Conservation (phyloP, 2,888 invertebrate species). For the Limnephilus auricula region DNA sequence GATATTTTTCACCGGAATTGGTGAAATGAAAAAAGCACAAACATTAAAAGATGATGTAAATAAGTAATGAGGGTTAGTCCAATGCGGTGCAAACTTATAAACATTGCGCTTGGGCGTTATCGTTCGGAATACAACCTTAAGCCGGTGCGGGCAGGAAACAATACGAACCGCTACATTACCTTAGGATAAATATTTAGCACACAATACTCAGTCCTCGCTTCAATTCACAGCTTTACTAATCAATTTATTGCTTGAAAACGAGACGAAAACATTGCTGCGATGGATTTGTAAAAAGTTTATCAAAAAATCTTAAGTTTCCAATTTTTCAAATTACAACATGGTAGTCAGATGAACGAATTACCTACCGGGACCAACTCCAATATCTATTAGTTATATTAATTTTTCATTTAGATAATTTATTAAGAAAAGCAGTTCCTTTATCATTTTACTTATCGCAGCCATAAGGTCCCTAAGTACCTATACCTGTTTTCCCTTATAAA, state of each 20-base stretch:
- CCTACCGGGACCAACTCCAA: neutral
- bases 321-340: neutral
- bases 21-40: neutral
- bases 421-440: neutral
- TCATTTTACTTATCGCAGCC: neutral
- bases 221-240: slow-evolving; percentile 2
- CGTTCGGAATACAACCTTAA: neutral
- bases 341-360: neutral
- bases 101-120: neutral
- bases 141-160: neutral
- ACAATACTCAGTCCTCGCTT: slow-evolving; percentile 2
- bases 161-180: neutral
- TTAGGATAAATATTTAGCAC: slow-evolving; percentile 2
- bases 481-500: neutral
- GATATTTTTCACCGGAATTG: neutral
- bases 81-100: neutral
- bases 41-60: neutral
- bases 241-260: slow-evolving; percentile 2
- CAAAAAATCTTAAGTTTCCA: neutral
- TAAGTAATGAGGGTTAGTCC: neutral
- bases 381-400: neutral
- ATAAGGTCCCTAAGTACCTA: neutral
- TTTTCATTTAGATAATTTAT: neutral
- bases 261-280: neutral
- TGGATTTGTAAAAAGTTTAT: slow-evolving; percentile 2